Base-by-base conservation (phyloP, 1,140 invertebrate species). In the Paracyclopina nana region DNA sequence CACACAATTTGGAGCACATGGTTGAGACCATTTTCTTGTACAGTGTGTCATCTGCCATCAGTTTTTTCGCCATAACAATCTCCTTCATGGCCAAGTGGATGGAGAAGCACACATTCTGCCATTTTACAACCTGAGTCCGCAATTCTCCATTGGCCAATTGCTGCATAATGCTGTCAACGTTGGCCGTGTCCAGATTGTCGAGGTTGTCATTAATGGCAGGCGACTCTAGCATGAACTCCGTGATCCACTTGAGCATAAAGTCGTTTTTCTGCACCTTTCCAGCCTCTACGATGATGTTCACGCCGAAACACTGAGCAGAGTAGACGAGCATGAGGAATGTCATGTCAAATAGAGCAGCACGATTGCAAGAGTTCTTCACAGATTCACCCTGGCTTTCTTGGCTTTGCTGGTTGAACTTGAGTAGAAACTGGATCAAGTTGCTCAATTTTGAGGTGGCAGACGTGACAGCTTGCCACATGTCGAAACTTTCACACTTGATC, bases 281-380 rank as follows among this genome's bases (percentile, higher is more conserved):
- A n/a, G n/a, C n/a, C n/a, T n/a, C n/a, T n/a, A n/a, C n/a, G n/a
- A n/a, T n/a, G n/a, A n/a, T n/a, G n/a, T n/a, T n/a, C n/a, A n/a
- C n/a, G n/a, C n/a, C n/a, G n/a, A n/a, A 52, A 6, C 30, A 3
- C 28, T 52, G 50, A 4, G 40, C 50, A n/a, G 18, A 18, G 14
- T 52, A 27, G 20, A 43, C 34, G 3, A 52, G 27, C 50, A 52
- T 52, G 2, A 52, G 40, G 28, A 52, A 52, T 12, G 50, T 52
- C 14, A 52, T 44, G 43, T 52, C 50, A 44, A 52, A 52, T 8
- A 52, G 40, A n/a, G 50, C 50, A 22, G 50, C 50, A 12, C 50
- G 18, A n/a, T 43, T 20, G 40, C 29, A 40, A 4, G 30, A 50
- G 22, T 50, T 42, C 18, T 38, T 50, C 22, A 50, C 34, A 20